Evolutionary conservation across 2,113 vertebrate species (phyloP), one percentile per base, ranked within the genome.

Genomic region (Isurus oxyrinchus): DNA sequence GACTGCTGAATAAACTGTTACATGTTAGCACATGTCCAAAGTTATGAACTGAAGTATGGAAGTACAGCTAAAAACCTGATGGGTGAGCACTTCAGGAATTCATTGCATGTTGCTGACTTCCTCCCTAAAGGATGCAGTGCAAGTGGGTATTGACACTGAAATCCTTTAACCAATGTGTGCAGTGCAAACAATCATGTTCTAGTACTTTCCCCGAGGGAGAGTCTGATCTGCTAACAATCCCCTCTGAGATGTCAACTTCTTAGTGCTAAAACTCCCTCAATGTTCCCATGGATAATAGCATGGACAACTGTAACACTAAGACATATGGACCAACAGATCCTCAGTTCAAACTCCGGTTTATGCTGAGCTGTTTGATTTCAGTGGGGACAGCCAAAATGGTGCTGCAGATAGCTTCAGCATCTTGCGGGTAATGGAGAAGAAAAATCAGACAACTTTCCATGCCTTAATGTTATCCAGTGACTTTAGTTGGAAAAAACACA

Each of bases 11-110:
- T 95, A 69, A 95, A 95, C 67, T 95, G 94, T 53, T 95, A 95
- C 67, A 55, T 95, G 67, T 95, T 96, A 93, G 97, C 97, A 10
- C 87, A 97, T 96, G 96, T 27, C 97, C 97, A 97, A 97, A 97
- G 97, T 97, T 96, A 94, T 76, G 94, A 95, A 55, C 14, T 95
- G 66, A 95, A 95, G 67, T 72, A 63, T 94, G 90, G 27, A 72
- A 76, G 49, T 55, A 49, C 94, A 95, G 94, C 44, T 67, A 67
- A 95, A 66, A 95, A 69, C 40, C 44, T 72, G 44, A 94, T 72
- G 44, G 94, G 21, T 72, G 66, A 72, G 13, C 35, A 72, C 44
- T 95, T 95, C 27, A 55, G 94, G 94, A 95, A 69, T 44, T 95
- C 63, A 49, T 53, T 53, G 94, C 66, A 53, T 16, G 66, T 25